Evolutionary conservation across 2,888 invertebrate species (phyloP).

Genomic region (Parnassius mnemosyne): DNA sequence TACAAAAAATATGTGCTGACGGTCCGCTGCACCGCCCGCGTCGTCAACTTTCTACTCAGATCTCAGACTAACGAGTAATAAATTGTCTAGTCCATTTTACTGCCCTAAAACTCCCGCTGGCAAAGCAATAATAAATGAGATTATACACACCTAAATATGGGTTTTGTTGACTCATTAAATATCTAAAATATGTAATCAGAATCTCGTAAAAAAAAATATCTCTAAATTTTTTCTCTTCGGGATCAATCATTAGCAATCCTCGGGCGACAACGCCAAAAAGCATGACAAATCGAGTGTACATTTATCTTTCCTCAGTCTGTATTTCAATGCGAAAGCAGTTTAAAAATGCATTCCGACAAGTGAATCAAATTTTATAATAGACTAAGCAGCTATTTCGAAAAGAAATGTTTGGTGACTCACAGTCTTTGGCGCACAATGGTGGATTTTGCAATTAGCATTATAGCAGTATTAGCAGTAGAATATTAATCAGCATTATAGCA

Average conservation of each 20-base stretch:
- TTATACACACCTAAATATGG: too few species aligned
- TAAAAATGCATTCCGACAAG: constrained; percentile 20
- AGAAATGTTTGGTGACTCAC: constrained; percentile 24
- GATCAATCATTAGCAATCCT: constrained; percentile 16
- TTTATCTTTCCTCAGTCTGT: not conserved
- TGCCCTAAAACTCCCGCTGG: too few species aligned
- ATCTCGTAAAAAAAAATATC: too few species aligned
- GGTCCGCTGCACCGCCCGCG: too few species aligned
- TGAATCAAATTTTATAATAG: constrained; percentile 23
- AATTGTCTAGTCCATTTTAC: too few species aligned
- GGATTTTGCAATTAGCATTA: constrained; percentile 20
- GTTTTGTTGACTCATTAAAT: too few species aligned
- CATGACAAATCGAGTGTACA: constrained; percentile 14
- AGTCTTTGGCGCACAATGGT: constrained; percentile 20
- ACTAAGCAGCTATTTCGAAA: constrained; percentile 11
- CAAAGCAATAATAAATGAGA: too few species aligned
- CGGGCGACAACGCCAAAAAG: constrained; percentile 9
- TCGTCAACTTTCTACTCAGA: too few species aligned
- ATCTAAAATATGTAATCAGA: too few species aligned
- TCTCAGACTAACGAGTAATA: too few species aligned
- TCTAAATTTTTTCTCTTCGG: not conserved
- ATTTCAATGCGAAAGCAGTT: constrained; percentile 9
- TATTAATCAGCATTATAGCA: too few species aligned
- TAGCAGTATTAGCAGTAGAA: too few species aligned
- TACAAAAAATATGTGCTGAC: not conserved